phyloP scores from a whole-genome alignment of 2,113 vertebrate species.

The Ophthalmotilapia sp. region DNA sequence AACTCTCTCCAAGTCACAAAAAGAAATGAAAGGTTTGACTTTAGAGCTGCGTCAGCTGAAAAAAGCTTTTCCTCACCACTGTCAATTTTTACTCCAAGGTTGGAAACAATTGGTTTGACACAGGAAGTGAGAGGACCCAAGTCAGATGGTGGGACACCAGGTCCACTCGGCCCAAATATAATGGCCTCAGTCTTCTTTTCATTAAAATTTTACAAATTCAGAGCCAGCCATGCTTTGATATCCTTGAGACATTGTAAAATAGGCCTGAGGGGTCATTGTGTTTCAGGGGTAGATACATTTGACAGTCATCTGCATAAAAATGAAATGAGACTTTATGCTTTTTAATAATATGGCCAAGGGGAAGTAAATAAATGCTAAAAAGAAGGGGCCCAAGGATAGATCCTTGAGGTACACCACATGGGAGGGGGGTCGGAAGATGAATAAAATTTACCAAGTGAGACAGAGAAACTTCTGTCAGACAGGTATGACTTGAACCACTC shows the following conservation, averaged over 20 bases:
- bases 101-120: neutral
- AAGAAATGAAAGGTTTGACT: neutral
- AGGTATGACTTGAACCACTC: neutral
- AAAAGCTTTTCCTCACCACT: neutral
- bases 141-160: neutral
- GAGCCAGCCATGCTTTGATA: neutral
- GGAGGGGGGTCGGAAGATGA: rapidly evolving
- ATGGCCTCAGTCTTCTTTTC: neutral
- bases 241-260: neutral
- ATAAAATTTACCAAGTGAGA: neutral
- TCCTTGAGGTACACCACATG: neutral
- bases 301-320: neutral
- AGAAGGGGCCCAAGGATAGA: neutral
- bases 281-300: rapidly evolving
- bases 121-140: rapidly evolving
- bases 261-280: rapidly evolving
- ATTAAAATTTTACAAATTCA: neutral
- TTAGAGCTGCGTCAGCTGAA: neutral
- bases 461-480: neutral
- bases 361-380: neutral
- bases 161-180: rapidly evolving
- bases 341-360: neutral
- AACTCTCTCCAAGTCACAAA: neutral
- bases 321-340: rapidly evolving
- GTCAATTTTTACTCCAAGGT: neutral